Base-by-base conservation (phyloP, 2,113 vertebrate species). In the Boleophthalmus pectinirostris region DNA sequence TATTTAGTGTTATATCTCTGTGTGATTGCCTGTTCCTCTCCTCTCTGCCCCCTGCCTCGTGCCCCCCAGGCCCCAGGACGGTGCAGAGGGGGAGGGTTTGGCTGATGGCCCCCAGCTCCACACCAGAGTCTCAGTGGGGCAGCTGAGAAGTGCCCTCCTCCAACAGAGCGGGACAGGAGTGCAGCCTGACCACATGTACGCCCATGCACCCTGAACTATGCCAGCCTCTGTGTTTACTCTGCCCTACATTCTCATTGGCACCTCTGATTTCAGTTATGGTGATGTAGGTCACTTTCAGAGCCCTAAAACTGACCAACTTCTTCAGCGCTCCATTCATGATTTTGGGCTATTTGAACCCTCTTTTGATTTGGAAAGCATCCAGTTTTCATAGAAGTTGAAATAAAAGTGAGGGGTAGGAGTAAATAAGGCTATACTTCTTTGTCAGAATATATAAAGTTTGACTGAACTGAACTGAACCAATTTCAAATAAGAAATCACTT, bases 61-160 rank as follows among this genome's bases (percentile, higher is more conserved):
- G 16, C 78, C 68, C 73, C 88, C 72, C 91, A 94, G 93, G 84
- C 88, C 75, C 74, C 79, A 74, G 72, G 88, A 77, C 77, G 82
- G 82, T 79, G 87, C 73, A 69, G 68, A 75, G 70, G 69, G 78
- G 80, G 88, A 82, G 74, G 84, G 68, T 63, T 66, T 49, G 57
- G 66, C 0, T 20, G 77, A 89, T 12, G 54, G 68, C 58, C 85
- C 74, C 0, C 90, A 90, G 79, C 89, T 94, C 70, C 89, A 81
- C 88, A 94, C 93, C 63, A 86, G 87, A 23, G 92, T 94, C 81
- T 94, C 92, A 4, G 93, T 94, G 74, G 92, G 90, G 57, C 88
- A 89, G 84, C 84, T 94, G 73, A 92, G 87, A 81, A 93, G 75
- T 23, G 75, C 81, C 58, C 90, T 94, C 43, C 85, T 94, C 79